phyloP scores from a whole-genome alignment of 2,113 vertebrate genomes.

The Nipponia nippon region DNA sequence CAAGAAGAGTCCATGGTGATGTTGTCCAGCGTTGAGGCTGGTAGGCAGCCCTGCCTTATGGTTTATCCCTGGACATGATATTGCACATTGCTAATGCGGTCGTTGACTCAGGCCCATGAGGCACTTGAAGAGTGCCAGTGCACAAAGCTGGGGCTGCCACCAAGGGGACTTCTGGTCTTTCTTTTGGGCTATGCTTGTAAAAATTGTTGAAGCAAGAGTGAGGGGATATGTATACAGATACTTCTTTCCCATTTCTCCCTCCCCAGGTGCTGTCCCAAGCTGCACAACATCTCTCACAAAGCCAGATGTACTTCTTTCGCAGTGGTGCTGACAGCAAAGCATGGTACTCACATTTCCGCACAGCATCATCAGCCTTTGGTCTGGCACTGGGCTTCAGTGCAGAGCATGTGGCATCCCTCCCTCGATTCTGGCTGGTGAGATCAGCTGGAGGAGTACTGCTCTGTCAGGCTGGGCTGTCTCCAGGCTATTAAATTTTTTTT shows the following conservation, averaged over 20 bases:
- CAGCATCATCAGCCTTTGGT: neutral
- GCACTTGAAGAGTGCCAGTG: neutral
- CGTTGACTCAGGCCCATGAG: accelerated
- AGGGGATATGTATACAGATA: neutral
- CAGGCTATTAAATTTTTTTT: neutral
- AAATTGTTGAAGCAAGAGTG: neutral
- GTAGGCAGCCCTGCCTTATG: neutral
- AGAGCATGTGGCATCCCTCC: neutral
- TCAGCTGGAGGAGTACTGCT: neutral
- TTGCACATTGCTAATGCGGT: neutral
- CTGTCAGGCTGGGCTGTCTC: neutral
- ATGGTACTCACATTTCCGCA: neutral
- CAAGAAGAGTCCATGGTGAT: neutral
- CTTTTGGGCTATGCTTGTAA: neutral
- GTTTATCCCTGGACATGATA: neutral
- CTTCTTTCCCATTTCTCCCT: neutral
- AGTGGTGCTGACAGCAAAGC: accelerated
- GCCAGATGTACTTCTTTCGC: neutral
- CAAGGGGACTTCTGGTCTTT: neutral
- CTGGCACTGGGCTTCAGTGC: neutral
- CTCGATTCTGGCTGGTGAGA: neutral
- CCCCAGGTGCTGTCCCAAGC: neutral
- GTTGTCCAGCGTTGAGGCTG: neutral
- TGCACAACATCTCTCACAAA: neutral
- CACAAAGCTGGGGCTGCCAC: neutral